Evolutionary conservation across 1,140 invertebrate species (phyloP), one percentile per base, ranked within the genome.

Genomic region (Parapsyche elsis): DNA sequence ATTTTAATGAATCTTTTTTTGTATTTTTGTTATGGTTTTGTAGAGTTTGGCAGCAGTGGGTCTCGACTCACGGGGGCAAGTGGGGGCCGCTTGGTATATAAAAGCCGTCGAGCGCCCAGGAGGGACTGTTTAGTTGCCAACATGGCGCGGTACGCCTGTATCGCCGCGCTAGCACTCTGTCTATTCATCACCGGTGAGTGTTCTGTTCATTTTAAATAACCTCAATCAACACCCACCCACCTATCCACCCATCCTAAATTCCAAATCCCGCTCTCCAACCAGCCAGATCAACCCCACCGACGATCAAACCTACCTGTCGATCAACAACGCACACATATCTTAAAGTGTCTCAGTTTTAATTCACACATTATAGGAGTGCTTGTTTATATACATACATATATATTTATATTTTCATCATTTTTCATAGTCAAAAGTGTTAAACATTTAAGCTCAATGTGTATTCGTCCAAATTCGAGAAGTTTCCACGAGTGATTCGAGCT

Each of bases 141-240:
- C 89, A 90, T 89, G 90, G 90, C 89, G 89, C 88, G 88, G 88
- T 89, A 88, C 87, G 88, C 88, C 87, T 86, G 88, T 88, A 89
- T 88, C 86, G 87, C 87, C 87, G 86, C 87, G 86, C 84, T 89
- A 86, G 86, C 87, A 86, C 87, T 87, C 87, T 88, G 88, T 86
- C 87, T 89, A 83, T 86, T 89, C 85, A 87, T 86, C 86, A 87
- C 87, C 88, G 88, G 88, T 89, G 87, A 89, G 88, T 89, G 57
- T 87, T 86, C 61, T 86, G n/a, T 71, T 19, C 61, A 67, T 14
- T n/a, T 44, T 38, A 38, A n/a, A 38, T 38, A 38, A 38, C 30
- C 30, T 24, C 23, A 21, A 23, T 26, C 16, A 67, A 12, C 64
- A 24, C 30, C 16, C 64, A 67, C 64, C 24, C 64, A 38, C 57